Percentiles rank a stretch among this genome's conserved stretches.
These are phyloP conservation scores for Drosophila incognita DNA, from an alignment of 2,888 invertebrate species.

Conservation along the genomic window DNA sequence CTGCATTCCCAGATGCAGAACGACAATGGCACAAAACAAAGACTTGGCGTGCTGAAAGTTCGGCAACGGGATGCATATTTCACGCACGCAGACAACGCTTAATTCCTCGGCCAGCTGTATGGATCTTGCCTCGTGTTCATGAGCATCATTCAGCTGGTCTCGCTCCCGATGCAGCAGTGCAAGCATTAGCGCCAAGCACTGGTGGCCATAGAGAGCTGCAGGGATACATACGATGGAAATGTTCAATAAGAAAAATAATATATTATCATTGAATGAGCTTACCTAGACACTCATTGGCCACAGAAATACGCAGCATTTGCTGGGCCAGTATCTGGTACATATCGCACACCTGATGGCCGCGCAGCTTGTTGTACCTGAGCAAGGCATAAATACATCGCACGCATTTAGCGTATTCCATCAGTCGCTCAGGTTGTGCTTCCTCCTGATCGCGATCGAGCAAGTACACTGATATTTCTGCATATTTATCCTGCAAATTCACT, in stretches of 20 bases:
- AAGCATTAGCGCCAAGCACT: conserved; percentile 60
- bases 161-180: conserved; percentile 19
- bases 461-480: conserved; percentile 5
- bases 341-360: conserved; percentile 23
- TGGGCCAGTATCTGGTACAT: conserved; percentile 44
- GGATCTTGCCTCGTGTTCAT: conserved; percentile 11
- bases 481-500: conserved; percentile 28
- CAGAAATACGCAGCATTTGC: conserved; percentile 24
- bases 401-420: conserved; percentile 34
- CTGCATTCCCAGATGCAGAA: conserved; percentile 34
- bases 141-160: conserved; percentile 3
- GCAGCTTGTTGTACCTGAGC: conserved; percentile 41
- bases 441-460: conserved; percentile 6
- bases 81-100: conserved; percentile 29
- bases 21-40: conserved; percentile 50
- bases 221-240: neutral
- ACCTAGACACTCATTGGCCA: conserved; percentile 35
- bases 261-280: neutral
- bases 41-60: conserved; percentile 34
- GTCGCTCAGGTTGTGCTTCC: neutral
- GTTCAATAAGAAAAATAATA: too few species aligned
- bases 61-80: conserved; percentile 18
- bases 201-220: conserved; percentile 53
- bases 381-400: conserved; percentile 43
- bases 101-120: conserved; percentile 30